Percentiles rank a stretch among this genome's conserved stretches.
Evolutionary conservation across 1,140 invertebrate species (phyloP).

Genomic region (Chironomus striatipennis): DNA sequence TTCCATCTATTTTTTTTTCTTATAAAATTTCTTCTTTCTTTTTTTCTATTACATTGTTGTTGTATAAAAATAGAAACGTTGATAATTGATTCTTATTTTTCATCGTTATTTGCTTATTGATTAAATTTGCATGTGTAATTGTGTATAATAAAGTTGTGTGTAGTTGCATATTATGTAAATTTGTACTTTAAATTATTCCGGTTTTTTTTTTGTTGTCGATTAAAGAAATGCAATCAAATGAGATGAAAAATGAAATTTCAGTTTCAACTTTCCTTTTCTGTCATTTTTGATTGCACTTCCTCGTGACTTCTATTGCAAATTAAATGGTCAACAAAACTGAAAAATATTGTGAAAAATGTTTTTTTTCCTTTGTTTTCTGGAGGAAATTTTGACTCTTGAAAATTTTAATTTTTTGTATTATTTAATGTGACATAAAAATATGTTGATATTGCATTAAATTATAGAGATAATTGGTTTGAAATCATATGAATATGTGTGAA

Average conservation of each 20-base stretch:
- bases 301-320: slow-evolving; percentile 21
- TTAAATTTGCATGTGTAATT: background rate
- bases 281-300: background rate
- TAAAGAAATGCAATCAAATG: background rate
- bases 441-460: background rate
- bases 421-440: background rate
- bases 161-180: slow-evolving; percentile 15
- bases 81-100: slow-evolving; percentile 10
- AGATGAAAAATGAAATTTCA: background rate
- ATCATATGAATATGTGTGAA: background rate
- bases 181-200: slow-evolving; percentile 24
- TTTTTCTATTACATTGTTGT: background rate
- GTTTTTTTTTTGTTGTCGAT: slow-evolving; percentile 4
- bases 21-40: background rate
- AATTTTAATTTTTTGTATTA: background rate
- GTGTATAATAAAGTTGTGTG: slow-evolving; percentile 11
- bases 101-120: background rate
- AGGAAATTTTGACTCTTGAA: background rate
- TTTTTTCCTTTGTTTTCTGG: background rate
- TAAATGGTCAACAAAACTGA: background rate
- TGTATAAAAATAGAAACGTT: slow-evolving; percentile 19
- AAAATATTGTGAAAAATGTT: background rate
- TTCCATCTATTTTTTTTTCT: background rate
- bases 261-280: background rate
- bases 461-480: background rate